Base-by-base conservation (phyloP, 2,797 vertebrate species). In the Mustela erminea region DNA sequence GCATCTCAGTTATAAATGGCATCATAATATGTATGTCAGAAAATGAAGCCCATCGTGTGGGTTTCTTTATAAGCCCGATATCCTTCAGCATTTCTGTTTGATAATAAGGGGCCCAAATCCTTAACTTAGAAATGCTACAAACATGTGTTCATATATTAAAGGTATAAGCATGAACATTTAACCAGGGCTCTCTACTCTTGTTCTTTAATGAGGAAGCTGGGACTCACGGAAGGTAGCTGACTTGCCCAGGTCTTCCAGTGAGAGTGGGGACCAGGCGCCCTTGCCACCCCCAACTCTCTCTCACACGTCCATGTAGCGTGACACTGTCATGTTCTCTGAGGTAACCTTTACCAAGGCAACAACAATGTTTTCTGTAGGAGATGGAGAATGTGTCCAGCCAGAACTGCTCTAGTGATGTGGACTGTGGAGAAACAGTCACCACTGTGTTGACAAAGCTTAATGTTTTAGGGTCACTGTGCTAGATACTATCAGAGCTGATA, bases 351-450 rank as follows among this genome's bases (percentile, higher is more conserved):
- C 58, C 27, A 62, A 81, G 56, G n/a, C 72, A 15, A 25, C 0
- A n/a, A 8, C 54, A 52, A 12, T 12, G 74, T 10, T 25, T 14
- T 2, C 0, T 8, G 35, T 14, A 12, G n/a, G 49, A 68, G 27
- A 27, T 2, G 2, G 70, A 29, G 8, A n/a, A 6, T 20, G 78
- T 1, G n/a, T n/a, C 14, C 23, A 1, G 15, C 10, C 2, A 75
- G 74, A 13, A 29, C 6, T 8, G 66, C 21, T 52, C 0, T 3
- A 43, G 35, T n/a, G 21, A 9, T 0, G 0, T 0, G 7, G 25
- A 32, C 15, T 17, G 3, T 2, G 2, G n/a, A 52, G 12, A 12
- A 43, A 20, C 23, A 7, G 29, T 43, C 46, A n/a, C 3, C 7
- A 23, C 35, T 2, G 3, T 6, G 11, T 13, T 27, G 41, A 25